phyloP scores from a whole-genome alignment of 1,140 invertebrate genomes.

The Cotesia typhae region DNA sequence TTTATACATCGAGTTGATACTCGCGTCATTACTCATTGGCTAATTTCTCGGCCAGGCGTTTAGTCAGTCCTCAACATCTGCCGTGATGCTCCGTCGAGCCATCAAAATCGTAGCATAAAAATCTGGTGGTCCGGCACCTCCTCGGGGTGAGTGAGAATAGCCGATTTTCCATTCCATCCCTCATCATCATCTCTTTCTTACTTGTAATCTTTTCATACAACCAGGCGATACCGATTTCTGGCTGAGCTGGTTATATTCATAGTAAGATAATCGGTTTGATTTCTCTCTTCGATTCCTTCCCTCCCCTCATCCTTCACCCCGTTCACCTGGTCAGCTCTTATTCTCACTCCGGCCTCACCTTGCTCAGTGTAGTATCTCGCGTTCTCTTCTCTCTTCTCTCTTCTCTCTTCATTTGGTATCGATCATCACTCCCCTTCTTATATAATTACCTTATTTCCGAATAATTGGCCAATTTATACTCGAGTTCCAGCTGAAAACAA shows the following conservation, averaged over 20 bases:
- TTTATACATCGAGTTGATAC: neutral
- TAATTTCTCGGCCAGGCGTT: conserved; percentile 49
- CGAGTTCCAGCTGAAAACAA: conserved; percentile 66
- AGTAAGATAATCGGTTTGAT: conserved; percentile 66
- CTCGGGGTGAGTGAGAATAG: conserved; percentile 19
- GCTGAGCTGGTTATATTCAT: conserved; percentile 48
- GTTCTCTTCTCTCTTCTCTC: conserved; percentile 20
- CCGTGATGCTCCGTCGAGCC: conserved; percentile 26
- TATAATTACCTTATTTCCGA: conserved; percentile 67
- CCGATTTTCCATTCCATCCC: conserved; percentile 24
- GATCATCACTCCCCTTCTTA: conserved; percentile 64
- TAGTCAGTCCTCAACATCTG: conserved; percentile 48
- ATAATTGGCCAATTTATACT: conserved; percentile 68
- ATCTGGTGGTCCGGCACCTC: conserved; percentile 32
- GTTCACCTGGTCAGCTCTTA: conserved; percentile 7
- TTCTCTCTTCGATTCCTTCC: conserved; percentile 64
- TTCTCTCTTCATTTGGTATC: conserved; percentile 42
- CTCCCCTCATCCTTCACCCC: conserved; percentile 29
- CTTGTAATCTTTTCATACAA: neutral
- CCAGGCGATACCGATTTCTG: conserved; percentile 56
- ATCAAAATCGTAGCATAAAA: neutral
- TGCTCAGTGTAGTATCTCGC: conserved; percentile 18
- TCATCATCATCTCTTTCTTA: neutral
- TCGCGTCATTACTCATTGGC: conserved; percentile 52
- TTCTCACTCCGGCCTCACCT: conserved; percentile 27